Evolutionary conservation across 2,888 invertebrate genomes (phyloP).

Genomic region (Parasteatoda lunata): DNA sequence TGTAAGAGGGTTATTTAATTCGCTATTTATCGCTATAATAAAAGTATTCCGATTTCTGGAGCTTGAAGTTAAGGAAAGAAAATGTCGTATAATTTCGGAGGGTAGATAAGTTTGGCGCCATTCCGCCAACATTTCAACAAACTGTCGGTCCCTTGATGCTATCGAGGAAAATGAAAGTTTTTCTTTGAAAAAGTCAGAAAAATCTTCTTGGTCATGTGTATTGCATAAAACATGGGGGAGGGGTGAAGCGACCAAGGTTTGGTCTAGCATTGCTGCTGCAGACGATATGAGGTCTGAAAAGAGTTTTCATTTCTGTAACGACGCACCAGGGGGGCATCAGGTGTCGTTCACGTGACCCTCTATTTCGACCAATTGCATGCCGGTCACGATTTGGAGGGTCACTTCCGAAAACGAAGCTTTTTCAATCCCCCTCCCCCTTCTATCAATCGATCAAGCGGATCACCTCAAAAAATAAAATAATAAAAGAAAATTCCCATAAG

Average conservation of each 20-base stretch:
- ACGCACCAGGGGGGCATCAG: conserved; percentile 57
- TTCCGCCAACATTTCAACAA: not conserved
- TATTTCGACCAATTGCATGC: conserved; percentile 47
- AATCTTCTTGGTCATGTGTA: conserved; percentile 42
- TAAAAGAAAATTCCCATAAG: not conserved
- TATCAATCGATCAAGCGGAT: conserved; percentile 38
- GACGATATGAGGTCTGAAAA: conserved; percentile 3
- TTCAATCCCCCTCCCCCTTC: not conserved
- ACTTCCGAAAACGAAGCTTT: conserved; percentile 6
- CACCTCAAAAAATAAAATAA: conserved; percentile 12
- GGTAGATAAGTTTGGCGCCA: conserved; percentile 2
- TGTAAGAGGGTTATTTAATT: no score
- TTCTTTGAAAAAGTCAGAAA: conserved; percentile 28
- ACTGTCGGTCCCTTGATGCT: conserved; percentile 3
- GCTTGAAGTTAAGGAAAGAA: no score
- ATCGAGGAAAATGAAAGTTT: conserved; percentile 56
- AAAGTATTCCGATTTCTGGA: no score
- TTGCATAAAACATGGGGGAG: conserved; percentile 61
- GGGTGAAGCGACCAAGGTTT: no score
- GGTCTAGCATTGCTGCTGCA: not conserved
- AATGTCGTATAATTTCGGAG: not conserved
- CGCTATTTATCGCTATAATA: no score
- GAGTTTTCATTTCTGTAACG: conserved; percentile 63
- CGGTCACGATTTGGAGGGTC: conserved; percentile 63
- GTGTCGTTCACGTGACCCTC: conserved; percentile 55